Base-by-base conservation (phyloP, 2,113 vertebrate genomes). In the Nesogale talazaci region DNA sequence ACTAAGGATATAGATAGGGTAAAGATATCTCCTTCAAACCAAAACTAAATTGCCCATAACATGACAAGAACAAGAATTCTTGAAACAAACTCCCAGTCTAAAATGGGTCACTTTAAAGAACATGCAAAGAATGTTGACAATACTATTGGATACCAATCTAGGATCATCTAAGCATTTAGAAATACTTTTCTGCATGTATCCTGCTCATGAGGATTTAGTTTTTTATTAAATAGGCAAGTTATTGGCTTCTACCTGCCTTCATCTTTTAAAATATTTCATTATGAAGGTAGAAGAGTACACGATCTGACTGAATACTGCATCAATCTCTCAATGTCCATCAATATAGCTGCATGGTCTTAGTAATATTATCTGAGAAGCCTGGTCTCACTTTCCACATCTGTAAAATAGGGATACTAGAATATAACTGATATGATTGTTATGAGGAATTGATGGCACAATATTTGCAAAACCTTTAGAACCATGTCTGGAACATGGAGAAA, bases 331-430 rank as follows among this genome's bases (percentile, higher is more conserved):
- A n/a, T 74, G 17, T 36, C 46, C 46, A 52, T 11, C 46, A 52
- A 52, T 52, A 52, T n/a, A 6, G 52, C 10, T 56, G 1, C 42
- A 22, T 23, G 15, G 25, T 27, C 74, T n/a, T 25, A 29, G 22
- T 1, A 1, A 5, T 27, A 16, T n/a, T 6, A 67, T 11, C 46
- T 15, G 34, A 29, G 7, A 3, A 1, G 10, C 1, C 15, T 7
- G 3, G 0, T 4, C 34, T 15, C 22, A 34, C 27, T 72, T 42
- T n/a, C 23, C 52, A 78, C 52, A 16, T n/a, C 14, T 23, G 14
- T 46, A 22, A 70, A 34, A 34, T 22, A 1, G 52, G 7, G n/a
- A n/a, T 46, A 34, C 29, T 40, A 38, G 52, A 36, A 42, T 17
- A 16, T 14, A 36, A 79, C 4, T 20, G 1, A 14, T 15, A 69